Base-by-base conservation (phyloP, 2,888 invertebrate species). In the Machimus atricapillus region DNA sequence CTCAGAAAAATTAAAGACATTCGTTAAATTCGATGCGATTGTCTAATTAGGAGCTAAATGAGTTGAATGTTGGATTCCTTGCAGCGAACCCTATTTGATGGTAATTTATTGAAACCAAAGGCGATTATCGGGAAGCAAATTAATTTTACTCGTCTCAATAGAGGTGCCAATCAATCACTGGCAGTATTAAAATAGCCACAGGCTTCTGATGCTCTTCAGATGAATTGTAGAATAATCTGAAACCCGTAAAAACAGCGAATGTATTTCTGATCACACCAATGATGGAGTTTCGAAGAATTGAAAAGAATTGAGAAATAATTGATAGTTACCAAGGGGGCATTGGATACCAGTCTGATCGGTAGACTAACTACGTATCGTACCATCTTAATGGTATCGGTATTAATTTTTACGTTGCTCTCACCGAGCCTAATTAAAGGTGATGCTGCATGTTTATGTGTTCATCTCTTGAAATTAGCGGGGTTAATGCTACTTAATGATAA, bases 401-500 rank as follows among this genome's bases (percentile, higher is more conserved):
- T 66, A 66, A 66, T 66, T 66, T 66, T 27, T 66, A 19, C 66
- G 27, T 66, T 27, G 66, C 66, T 66, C 66, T 66, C 66, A 19
- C 27, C 12, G 27, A 66, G 23, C 27, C 23, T 66, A 66, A 66
- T 27, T 66, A 27, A 66, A 27, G 66, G 66, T 66, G 27, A 66
- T 66, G 23, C 8, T n/a, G 66, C 66, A 66, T 27, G 66, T 66
- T 66, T 27, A 66, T 27, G 27, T 66, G 27, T 19, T 66, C 66
- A 66, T 66, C 66, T 66, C 66, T 66, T 23, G 16, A 76, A 34
- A 76, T 76, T 76, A 76, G 19, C 76, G 37, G 27, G 37, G 9
- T 34, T 76, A 76, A 76, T 76, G 27, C 76, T 76, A 76, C 76
- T 76, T 76, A 76, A 76, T 31, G 19, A 76, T 31, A 76, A 76